Evolutionary conservation across 2,888 invertebrate genomes (phyloP), one percentile per base, ranked within the genome.

Genomic region (Pharmacophagus antenor): DNA sequence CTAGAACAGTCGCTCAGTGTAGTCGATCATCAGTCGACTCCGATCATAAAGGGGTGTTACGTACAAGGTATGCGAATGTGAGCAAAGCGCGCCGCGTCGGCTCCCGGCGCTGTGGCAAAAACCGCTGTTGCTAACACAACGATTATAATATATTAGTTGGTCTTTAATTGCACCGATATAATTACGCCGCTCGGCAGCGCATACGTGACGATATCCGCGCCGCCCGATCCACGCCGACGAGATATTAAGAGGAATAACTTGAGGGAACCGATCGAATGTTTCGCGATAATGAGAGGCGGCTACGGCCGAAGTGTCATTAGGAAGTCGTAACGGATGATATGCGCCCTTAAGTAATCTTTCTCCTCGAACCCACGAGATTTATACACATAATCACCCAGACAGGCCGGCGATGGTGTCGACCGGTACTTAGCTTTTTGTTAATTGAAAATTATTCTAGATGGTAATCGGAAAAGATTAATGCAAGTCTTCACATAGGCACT

Each of bases 81-180:
- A 74, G 72, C 71, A 74, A 76, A 76, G 67, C 71, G 73, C 70
- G 69, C 73, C 70, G 73, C 74, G 80, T 74, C 87, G 85, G 87
- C 84, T 73, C 69, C 70, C 65, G 66, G 64, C 63, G 67, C 86
- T 86, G 79, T 88, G 73, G 80, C 72, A 89, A 90, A 90, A 90
- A 90, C 76, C 62, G 72, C 73, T 77, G 79, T 83, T 80, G 82
- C 85, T 86, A 82, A 88, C 85, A 76, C 84, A 85, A 82, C 89
- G 86, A 88, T 90, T 90, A 90, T 90, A 89, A 87, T 90, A 89
- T 90, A 90, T 90, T 90, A 89, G 90, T 88, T 84, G 79, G 77
- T 72, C 80, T 86, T 86, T 90, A 90, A 90, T 89, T 89, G 88
- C 83, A 77, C 73, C 84, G 86, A 90, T 90, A 90, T 90, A 90